Conservation (phyloP, 2,797 vertebrate genomes). For the Tenualosa thibaudeaui region DNA sequence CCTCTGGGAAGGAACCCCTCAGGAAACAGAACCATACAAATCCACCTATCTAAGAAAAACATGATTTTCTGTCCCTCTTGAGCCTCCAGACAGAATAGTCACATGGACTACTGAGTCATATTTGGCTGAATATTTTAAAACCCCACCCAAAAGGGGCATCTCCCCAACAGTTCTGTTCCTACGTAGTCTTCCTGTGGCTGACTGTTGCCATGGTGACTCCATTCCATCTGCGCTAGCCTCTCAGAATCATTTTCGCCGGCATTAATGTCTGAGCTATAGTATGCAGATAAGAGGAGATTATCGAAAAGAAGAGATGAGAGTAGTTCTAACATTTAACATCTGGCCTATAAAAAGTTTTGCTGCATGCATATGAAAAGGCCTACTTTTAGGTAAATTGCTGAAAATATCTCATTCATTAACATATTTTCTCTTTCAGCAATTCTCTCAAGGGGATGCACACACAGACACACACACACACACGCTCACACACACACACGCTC, state of each 20-base stretch:
- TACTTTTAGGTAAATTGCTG: not conserved
- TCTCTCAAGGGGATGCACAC: not conserved
- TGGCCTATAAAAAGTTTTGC: not conserved
- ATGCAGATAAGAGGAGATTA: not conserved
- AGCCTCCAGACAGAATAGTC: not conserved
- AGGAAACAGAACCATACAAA: not conserved
- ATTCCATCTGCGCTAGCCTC: not conserved
- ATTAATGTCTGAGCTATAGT: not conserved
- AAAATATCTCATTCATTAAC: not conserved
- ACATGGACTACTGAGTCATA: not conserved
- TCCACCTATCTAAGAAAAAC: no score
- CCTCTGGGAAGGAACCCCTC: not conserved
- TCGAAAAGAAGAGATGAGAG: not conserved
- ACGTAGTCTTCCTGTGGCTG: slow-evolving; percentile 14
- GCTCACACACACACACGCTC: slow-evolving; percentile 15
- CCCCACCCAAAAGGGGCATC: not conserved
- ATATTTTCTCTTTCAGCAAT: not conserved
- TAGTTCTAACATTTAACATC: not conserved
- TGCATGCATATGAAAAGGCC: not conserved
- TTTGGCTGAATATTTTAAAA: not conserved
- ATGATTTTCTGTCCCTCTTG: not conserved
- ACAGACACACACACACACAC: not conserved
- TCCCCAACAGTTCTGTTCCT: slow-evolving; percentile 8
- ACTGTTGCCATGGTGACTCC: slow-evolving; percentile 14
- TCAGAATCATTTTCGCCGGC: not conserved